Evolutionary conservation across 2,113 vertebrate genomes (phyloP).

Genomic region (Catharus minimus): DNA sequence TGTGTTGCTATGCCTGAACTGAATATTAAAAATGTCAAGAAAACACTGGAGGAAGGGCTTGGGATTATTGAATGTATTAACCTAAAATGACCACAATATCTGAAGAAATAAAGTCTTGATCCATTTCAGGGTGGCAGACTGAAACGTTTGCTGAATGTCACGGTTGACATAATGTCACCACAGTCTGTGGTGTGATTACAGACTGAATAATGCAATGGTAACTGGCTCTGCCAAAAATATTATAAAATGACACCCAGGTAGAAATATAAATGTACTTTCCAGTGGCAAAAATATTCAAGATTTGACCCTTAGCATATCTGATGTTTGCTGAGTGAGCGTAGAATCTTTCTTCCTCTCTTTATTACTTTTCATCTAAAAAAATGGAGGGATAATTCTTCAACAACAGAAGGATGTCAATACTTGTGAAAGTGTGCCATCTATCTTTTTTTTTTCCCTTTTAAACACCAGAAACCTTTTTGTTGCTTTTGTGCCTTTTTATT

Average conservation of each 20-base stretch:
- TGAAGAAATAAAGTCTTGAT: background rate
- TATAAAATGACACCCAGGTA: background rate
- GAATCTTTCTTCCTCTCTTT: background rate
- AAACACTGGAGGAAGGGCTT: background rate
- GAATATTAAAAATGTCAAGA: conserved; percentile 1
- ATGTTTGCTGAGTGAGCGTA: background rate
- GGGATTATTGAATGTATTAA: background rate
- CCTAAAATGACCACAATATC: background rate
- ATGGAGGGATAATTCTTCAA: background rate
- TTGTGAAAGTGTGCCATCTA: background rate
- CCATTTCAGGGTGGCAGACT: background rate
- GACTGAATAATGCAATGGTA: background rate
- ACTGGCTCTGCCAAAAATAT: background rate
- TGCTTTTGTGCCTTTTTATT: background rate
- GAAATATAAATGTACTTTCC: background rate
- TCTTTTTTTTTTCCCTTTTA: background rate
- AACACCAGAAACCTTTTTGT: background rate
- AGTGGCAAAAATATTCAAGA: background rate
- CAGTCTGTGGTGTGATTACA: background rate
- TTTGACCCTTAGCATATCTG: background rate
- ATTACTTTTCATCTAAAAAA: background rate
- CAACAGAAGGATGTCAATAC: background rate
- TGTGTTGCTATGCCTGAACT: background rate
- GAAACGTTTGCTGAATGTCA: background rate
- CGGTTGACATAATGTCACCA: background rate